Conservation (phyloP, 1,140 invertebrate genomes). For the Lepidotrigona ventralis region DNA sequence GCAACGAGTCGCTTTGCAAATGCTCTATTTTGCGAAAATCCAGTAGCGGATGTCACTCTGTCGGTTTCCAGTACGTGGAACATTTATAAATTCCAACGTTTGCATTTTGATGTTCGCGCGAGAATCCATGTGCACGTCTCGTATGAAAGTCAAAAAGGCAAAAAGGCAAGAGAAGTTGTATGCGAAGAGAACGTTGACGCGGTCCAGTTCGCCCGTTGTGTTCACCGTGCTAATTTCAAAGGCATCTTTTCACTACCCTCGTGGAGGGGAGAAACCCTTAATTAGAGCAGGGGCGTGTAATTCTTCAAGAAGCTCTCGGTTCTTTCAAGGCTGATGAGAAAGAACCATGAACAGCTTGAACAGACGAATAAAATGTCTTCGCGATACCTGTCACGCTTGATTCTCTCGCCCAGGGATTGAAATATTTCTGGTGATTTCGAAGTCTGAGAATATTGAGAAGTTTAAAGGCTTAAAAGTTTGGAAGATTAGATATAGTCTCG, state of each 20-base stretch:
- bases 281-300: slow-evolving; percentile 43
- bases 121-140: background rate
- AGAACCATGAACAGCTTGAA: background rate
- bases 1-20: too few species aligned
- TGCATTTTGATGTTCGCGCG: background rate
- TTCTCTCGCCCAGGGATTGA: too few species aligned
- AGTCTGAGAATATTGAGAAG: background rate
- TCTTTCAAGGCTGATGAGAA: background rate
- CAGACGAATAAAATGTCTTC: too few species aligned
- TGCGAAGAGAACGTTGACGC: slow-evolving; percentile 53
- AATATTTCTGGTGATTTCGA: background rate
- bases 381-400: too few species aligned
- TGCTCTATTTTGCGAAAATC: too few species aligned
- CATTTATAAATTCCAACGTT: background rate
- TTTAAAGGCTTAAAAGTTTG: background rate
- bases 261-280: slow-evolving; percentile 27
- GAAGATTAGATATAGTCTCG: background rate
- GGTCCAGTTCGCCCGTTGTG: slow-evolving; percentile 58
- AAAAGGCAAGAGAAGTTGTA: background rate
- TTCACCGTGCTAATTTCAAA: slow-evolving; percentile 42
- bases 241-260: slow-evolving; percentile 26
- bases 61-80: background rate
- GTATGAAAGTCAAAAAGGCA: slow-evolving; percentile 61
- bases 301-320: slow-evolving; percentile 4
- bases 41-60: too few species aligned